phyloP scores from a whole-genome alignment of 35 echinoderm and acorn worm genomes.

The Amphiura filiformis region DNA sequence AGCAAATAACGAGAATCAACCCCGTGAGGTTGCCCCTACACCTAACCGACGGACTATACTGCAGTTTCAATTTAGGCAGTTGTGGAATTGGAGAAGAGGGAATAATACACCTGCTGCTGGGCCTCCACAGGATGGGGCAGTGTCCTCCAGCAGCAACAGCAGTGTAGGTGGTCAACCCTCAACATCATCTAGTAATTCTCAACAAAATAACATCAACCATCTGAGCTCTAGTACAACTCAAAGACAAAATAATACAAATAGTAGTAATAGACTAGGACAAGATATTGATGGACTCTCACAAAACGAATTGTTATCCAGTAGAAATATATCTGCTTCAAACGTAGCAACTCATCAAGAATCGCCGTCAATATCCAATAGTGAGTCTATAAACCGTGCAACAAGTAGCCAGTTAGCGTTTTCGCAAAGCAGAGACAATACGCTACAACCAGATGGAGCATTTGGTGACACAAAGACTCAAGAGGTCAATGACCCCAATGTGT shows the following conservation, averaged over 20 bases:
- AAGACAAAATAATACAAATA: background rate
- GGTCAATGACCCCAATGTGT: background rate
- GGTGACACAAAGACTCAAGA: background rate
- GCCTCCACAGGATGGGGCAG: no score
- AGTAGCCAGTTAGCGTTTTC: background rate
- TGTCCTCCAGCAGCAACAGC: background rate
- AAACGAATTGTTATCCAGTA: background rate
- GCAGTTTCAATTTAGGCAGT: conserved; percentile 1
- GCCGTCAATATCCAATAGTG: background rate
- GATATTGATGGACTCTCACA: background rate
- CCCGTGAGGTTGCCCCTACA: background rate
- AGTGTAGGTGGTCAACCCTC: background rate
- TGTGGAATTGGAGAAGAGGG: background rate
- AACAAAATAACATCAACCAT: background rate
- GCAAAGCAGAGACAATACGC: background rate
- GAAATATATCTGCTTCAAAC: background rate
- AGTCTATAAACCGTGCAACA: background rate
- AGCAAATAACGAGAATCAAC: background rate
- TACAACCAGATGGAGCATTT: background rate
- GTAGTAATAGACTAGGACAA: background rate
- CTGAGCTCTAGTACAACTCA: background rate
- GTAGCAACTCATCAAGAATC: background rate
- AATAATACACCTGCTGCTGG: no score
- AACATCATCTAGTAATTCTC: background rate
- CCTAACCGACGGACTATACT: conserved; percentile 2